phyloP scores from a whole-genome alignment of 2,888 invertebrate genomes.

The Gastrophysa polygoni region DNA sequence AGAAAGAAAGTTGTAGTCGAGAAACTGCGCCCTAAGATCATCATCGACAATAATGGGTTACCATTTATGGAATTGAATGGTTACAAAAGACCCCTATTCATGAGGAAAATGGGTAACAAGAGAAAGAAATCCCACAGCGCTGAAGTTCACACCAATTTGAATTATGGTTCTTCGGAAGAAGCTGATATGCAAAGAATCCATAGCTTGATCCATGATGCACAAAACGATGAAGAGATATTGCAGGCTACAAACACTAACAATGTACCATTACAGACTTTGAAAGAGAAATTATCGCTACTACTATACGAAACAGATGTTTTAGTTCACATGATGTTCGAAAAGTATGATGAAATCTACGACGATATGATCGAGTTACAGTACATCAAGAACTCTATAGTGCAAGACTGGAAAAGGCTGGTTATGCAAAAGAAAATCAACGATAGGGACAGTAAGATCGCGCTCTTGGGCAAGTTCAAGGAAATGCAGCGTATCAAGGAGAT shows the following conservation, averaged over 20 bases:
- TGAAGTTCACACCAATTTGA: slow-evolving; percentile 18
- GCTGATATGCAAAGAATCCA: slow-evolving; percentile 43
- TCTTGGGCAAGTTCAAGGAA: slow-evolving; percentile 49
- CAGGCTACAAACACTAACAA: slow-evolving; percentile 28
- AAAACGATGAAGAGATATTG: slow-evolving; percentile 34
- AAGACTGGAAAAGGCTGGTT: slow-evolving; percentile 51
- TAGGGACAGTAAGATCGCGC: slow-evolving; percentile 44
- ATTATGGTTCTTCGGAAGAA: slow-evolving; percentile 39
- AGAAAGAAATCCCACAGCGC: slow-evolving; percentile 3
- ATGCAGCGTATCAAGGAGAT: slow-evolving; percentile 47
- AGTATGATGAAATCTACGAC: slow-evolving; percentile 47
- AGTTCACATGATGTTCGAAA: slow-evolving; percentile 46
- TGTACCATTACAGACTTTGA: slow-evolving; percentile 46
- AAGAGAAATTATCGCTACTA: slow-evolving; percentile 47
- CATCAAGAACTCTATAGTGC: slow-evolving; percentile 46
- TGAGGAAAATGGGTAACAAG: slow-evolving; percentile 22
- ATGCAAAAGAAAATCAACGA: slow-evolving; percentile 46
- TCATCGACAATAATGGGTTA: slow-evolving; percentile 49
- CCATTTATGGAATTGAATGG: slow-evolving; percentile 51
- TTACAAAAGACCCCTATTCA: slow-evolving; percentile 45
- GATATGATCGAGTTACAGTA: slow-evolving; percentile 48
- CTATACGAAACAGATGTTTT: slow-evolving; percentile 49
- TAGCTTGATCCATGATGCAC: slow-evolving; percentile 45
- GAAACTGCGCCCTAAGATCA: slow-evolving; percentile 47
- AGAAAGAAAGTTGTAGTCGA: slow-evolving; percentile 42